Conservation (phyloP, 2,113 vertebrate genomes). For the Atlantisia rogersi region DNA sequence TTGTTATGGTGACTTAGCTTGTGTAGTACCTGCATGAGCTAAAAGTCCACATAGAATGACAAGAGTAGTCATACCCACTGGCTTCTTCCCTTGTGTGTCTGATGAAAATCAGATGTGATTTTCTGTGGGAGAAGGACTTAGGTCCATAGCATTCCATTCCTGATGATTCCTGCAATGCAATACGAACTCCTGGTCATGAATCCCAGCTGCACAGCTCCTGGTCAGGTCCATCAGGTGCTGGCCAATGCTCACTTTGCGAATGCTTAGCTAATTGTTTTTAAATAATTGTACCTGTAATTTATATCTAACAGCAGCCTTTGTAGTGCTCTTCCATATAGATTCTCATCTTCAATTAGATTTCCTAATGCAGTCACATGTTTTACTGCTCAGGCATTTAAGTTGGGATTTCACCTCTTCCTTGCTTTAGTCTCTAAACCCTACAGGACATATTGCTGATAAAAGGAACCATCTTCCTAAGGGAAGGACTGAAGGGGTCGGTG, state of each 20-base stretch:
- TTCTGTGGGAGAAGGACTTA: neutral
- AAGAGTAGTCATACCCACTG: neutral
- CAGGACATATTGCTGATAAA: neutral
- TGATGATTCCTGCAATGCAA: neutral
- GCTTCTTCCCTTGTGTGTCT: neutral
- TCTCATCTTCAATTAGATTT: neutral
- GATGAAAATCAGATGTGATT: neutral
- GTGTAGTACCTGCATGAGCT: neutral
- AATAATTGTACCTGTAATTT: neutral
- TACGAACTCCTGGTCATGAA: neutral
- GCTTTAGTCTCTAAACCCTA: neutral
- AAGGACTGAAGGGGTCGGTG: neutral
- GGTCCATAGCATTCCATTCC: neutral
- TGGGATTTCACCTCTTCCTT: neutral
- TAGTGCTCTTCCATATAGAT: neutral
- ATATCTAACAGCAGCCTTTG: neutral
- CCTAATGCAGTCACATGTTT: neutral
- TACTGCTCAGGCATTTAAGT: neutral
- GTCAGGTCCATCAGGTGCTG: neutral
- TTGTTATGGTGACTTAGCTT: neutral
- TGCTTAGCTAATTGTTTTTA: neutral
- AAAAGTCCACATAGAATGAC: neutral
- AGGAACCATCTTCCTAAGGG: neutral
- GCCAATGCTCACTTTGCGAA: neutral
- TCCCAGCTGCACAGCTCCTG: neutral